Evolutionary conservation across 2,113 vertebrate genomes (phyloP).

Genomic region (Fregata magnificens): DNA sequence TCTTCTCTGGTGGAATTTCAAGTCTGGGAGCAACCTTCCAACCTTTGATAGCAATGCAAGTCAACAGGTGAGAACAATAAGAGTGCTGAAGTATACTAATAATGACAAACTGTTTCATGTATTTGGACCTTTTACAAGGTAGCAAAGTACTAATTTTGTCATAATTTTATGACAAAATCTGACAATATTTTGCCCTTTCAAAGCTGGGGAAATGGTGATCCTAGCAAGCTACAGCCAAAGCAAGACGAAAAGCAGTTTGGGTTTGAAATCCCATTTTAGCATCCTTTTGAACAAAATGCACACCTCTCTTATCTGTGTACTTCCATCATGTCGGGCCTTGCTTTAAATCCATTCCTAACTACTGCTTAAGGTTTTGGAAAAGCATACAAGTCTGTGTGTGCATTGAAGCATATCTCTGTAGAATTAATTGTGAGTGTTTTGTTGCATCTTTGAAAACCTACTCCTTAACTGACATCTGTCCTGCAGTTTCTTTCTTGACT

Average conservation of each 20-base stretch:
- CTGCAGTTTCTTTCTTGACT: neutral
- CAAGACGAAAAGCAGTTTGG: neutral
- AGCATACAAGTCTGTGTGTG: neutral
- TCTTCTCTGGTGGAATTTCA: neutral
- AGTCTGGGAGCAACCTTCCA: neutral
- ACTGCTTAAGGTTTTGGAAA: neutral
- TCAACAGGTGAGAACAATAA: neutral
- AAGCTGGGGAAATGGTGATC: neutral
- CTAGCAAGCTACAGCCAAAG: neutral
- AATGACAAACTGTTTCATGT: neutral
- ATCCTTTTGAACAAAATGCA: neutral
- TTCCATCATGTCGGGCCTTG: neutral
- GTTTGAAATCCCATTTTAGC: neutral
- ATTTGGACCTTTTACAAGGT: neutral
- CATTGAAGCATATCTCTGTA: neutral
- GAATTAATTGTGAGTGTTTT: neutral
- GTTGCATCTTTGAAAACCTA: neutral
- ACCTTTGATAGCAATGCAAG: neutral
- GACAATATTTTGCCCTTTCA: neutral
- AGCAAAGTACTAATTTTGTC: neutral
- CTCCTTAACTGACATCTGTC: neutral
- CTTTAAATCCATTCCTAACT: neutral
- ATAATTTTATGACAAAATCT: neutral
- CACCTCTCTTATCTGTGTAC: neutral
- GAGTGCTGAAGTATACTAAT: neutral